These are phyloP conservation scores for Lasioglossum baleicum DNA, from an alignment of 1,140 invertebrate genomes.

Conservation along the genomic window DNA sequence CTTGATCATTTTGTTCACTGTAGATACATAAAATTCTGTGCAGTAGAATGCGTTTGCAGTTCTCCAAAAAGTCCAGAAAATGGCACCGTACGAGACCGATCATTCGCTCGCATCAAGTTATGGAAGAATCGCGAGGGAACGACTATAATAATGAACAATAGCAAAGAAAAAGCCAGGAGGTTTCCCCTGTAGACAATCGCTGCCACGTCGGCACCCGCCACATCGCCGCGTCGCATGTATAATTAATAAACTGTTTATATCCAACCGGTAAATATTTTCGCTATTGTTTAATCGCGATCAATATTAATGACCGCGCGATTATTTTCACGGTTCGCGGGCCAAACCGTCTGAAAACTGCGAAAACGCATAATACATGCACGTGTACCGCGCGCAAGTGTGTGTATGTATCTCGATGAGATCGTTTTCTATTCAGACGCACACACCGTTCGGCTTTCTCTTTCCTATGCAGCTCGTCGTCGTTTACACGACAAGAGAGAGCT, in stretches of 20 bases:
- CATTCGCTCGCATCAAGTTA: neutral
- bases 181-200: too few relatives aligned
- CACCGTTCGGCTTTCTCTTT: conserved; percentile 31
- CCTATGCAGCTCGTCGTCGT: conserved; percentile 14
- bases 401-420: conserved; percentile 4
- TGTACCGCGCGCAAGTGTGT: too few relatives aligned
- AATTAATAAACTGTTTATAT: neutral
- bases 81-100: neutral
- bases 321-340: neutral
- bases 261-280: neutral
- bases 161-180: too few relatives aligned
- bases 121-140: too few relatives aligned
- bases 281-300: conserved; percentile 7
- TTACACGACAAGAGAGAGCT: conserved; percentile 4
- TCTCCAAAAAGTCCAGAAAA: too few relatives aligned
- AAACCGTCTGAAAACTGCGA: neutral
- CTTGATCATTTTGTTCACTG: too few relatives aligned
- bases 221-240: neutral
- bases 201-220: too few relatives aligned
- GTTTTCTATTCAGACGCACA: conserved; percentile 14
- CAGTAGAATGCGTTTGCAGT: too few relatives aligned
- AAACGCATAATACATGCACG: too few relatives aligned
- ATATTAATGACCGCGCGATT: neutral
- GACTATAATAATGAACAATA: too few relatives aligned
- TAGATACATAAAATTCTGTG: too few relatives aligned